Conservation (phyloP, 23 tunicate species). For the Trididemnum miniatum region DNA sequence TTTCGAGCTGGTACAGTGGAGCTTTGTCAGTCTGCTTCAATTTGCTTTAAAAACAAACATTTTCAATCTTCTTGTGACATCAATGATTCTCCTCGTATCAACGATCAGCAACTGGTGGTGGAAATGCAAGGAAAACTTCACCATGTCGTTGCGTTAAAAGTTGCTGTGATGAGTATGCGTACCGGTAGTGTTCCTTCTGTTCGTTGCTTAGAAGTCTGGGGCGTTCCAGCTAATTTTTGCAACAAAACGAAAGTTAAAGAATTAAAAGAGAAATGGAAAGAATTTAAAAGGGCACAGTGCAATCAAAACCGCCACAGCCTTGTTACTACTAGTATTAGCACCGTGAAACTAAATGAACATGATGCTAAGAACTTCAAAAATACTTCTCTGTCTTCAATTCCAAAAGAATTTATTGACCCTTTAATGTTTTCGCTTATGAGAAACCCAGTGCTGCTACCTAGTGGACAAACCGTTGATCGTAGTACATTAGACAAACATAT, state of each 20-base stretch:
- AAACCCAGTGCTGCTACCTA: conserved; percentile 71
- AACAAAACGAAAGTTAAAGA: conserved; percentile 7
- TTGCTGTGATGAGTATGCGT: conserved; percentile 56
- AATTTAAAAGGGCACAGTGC: background rate
- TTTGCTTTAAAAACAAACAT: conserved; percentile 5
- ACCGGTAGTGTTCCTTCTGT: conserved; percentile 77
- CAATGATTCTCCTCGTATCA: background rate
- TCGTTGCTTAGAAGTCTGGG: conserved; percentile 39
- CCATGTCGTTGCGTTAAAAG: conserved; percentile 44
- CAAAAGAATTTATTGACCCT: conserved; percentile 61
- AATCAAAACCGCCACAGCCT: background rate
- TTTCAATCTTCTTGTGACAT: background rate
- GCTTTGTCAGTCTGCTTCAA: background rate
- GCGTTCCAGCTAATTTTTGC: conserved; percentile 34
- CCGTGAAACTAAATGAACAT: background rate
- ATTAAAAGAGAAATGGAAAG: conserved; percentile 18
- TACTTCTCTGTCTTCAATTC: conserved; percentile 1
- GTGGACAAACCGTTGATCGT: conserved; percentile 78
- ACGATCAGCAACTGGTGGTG: background rate
- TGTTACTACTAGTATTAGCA: background rate
- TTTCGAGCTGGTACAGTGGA: background rate
- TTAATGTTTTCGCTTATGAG: conserved; percentile 46
- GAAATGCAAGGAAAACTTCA: conserved; percentile 39
- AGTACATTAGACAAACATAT: conserved; percentile 72
- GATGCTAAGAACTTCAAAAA: background rate